Evolutionary conservation across 2,113 vertebrate species (phyloP).

Genomic region (Dolichallabes microphthalmus): DNA sequence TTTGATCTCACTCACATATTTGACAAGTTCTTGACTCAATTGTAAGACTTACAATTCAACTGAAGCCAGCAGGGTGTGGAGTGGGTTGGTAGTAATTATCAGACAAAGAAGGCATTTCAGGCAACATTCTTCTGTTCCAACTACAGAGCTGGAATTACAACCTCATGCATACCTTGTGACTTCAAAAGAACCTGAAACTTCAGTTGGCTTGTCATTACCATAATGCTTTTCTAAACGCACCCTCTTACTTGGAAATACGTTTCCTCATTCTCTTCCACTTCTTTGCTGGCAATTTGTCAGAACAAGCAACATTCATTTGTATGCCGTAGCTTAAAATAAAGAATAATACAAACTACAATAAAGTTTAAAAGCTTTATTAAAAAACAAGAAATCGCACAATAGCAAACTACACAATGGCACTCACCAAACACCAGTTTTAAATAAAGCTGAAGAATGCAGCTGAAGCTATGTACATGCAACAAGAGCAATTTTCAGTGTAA

Average conservation of each 20-base stretch:
- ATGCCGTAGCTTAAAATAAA: not conserved
- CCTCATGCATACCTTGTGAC: not conserved
- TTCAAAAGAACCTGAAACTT: not conserved
- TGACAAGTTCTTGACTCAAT: not conserved
- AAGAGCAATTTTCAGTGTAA: conserved; percentile 58
- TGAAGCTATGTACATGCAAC: conserved; percentile 63
- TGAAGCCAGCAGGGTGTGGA: not conserved
- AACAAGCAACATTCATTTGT: not conserved
- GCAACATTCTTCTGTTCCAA: not conserved
- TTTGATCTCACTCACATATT: not conserved
- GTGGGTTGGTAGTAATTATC: not conserved
- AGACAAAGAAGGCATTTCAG: no score
- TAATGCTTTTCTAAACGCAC: not conserved
- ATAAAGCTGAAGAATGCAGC: conserved; percentile 52
- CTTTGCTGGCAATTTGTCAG: not conserved
- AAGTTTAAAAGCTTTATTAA: conserved; percentile 66
- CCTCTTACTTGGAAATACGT: not conserved
- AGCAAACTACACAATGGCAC: conserved; percentile 16
- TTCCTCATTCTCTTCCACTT: not conserved
- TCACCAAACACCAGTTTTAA: conserved; percentile 54
- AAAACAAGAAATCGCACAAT: conserved; percentile 65
- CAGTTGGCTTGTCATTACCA: no score
- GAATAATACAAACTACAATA: not conserved
- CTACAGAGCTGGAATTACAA: not conserved
- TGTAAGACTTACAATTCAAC: not conserved